Conservation (phyloP, 2,888 invertebrate species). For the Orgyia antiqua region DNA sequence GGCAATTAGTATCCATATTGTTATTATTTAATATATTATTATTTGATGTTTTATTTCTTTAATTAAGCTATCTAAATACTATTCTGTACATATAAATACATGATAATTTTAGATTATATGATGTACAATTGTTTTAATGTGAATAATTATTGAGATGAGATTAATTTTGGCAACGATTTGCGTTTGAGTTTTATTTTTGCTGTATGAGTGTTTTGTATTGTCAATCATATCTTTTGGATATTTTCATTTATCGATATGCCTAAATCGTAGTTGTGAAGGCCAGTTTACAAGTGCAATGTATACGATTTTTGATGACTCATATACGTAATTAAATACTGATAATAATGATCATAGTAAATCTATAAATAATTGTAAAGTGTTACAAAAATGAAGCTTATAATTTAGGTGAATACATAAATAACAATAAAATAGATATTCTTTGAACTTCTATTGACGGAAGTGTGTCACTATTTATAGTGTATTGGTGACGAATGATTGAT, state of each 20-base stretch:
- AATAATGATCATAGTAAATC: slow-evolving; percentile 68
- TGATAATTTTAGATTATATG: slow-evolving; percentile 70
- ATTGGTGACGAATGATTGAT: slow-evolving; percentile 42
- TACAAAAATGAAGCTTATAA: slow-evolving; percentile 63
- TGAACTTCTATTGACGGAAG: slow-evolving; percentile 52
- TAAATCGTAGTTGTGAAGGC: slow-evolving; percentile 60
- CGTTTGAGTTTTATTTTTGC: slow-evolving; percentile 38
- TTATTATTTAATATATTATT: slow-evolving; percentile 79
- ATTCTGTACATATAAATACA: slow-evolving; percentile 74
- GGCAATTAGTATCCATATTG: slow-evolving; percentile 77
- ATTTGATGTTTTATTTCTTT: slow-evolving; percentile 77
- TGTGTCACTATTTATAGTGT: slow-evolving; percentile 45
- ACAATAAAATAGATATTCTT: slow-evolving; percentile 49
- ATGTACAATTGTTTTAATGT: slow-evolving; percentile 78
- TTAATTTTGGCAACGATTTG: slow-evolving; percentile 62
- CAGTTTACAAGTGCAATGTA: slow-evolving; percentile 79
- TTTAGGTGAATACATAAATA: slow-evolving; percentile 49
- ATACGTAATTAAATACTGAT: slow-evolving; percentile 73
- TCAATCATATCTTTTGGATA: slow-evolving; percentile 50
- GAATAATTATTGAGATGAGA: slow-evolving; percentile 71
- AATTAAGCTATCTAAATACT: slow-evolving; percentile 71
- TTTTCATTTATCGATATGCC: slow-evolving; percentile 34
- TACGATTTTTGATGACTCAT: slow-evolving; percentile 77
- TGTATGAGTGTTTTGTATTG: slow-evolving; percentile 56
- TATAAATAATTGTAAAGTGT: slow-evolving; percentile 67